These are phyloP conservation scores for Tylochromis polylepis DNA, from an alignment of 2,113 vertebrate genomes.

Conservation along the genomic window DNA sequence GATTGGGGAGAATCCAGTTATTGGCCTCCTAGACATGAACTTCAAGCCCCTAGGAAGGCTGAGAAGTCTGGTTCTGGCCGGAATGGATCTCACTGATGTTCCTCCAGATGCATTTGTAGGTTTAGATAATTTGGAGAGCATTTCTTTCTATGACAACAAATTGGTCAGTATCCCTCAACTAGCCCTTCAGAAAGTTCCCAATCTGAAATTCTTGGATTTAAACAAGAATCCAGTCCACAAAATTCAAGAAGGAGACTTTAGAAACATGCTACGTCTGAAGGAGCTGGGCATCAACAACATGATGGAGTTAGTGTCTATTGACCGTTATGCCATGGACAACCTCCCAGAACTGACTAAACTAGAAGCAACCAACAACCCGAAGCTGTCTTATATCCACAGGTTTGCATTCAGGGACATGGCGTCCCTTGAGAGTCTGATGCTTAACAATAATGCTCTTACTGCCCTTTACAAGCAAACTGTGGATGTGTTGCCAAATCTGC, in stretches of 20 bases:
- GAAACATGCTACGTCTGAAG: constrained; percentile 90
- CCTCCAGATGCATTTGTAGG: constrained; percentile 91
- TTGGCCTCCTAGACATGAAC: constrained; percentile 93
- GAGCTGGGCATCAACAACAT: constrained; percentile 97
- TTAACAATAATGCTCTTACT: constrained; percentile 93
- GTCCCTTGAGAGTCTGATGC: constrained; percentile 93
- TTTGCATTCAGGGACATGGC: constrained; percentile 91
- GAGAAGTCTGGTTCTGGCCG: constrained; percentile 91
- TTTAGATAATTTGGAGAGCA: constrained; percentile 90
- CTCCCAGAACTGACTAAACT: constrained; percentile 95
- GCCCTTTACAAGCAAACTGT: constrained; percentile 89
- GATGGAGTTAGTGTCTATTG: constrained; percentile 91
- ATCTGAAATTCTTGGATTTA: constrained; percentile 94
- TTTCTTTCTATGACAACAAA: constrained; percentile 97
- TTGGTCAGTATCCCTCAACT: constrained; percentile 88
- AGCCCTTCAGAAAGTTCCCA: constrained; percentile 89
- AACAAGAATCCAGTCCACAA: constrained; percentile 96
- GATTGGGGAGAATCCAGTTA: constrained; percentile 97
- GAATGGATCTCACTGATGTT: constrained; percentile 93
- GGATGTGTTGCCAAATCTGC: constrained; percentile 86
- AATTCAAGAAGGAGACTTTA: constrained; percentile 94
- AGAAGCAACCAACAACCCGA: constrained; percentile 96
- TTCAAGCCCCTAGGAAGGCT: constrained; percentile 88
- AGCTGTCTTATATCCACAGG: constrained; percentile 89
- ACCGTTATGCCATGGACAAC: constrained; percentile 90